Evolutionary conservation across 2,888 invertebrate species (phyloP).

Genomic region (Drosophila silvestris): DNA sequence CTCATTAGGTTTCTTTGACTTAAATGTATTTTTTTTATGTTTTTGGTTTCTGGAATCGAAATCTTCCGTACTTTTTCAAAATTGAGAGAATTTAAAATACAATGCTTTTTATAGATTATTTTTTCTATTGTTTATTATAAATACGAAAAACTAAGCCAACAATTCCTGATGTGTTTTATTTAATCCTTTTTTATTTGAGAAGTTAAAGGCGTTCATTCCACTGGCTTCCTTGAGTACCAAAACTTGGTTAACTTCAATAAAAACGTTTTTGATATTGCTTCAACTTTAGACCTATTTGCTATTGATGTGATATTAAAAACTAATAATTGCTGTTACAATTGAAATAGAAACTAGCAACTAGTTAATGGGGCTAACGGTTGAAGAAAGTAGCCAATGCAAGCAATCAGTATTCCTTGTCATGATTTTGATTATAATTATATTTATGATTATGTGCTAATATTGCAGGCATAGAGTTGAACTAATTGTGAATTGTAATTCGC

Average conservation of each 20-base stretch:
- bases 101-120: neutral
- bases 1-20: neutral
- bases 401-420: neutral
- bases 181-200: neutral
- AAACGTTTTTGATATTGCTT: neutral
- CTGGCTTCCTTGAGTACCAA: too few relatives aligned
- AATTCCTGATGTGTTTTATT: neutral
- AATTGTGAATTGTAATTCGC: slow-evolving; percentile 42
- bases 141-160: neutral
- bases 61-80: neutral
- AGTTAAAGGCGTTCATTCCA: neutral
- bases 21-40: neutral
- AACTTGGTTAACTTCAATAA: neutral
- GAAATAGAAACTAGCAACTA: neutral
- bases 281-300: neutral
- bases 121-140: neutral
- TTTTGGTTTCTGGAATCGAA: neutral
- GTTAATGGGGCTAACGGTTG: slow-evolving; percentile 4
- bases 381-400: slow-evolving; percentile 4
- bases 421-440: slow-evolving; percentile 8
- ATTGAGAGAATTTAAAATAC: neutral
- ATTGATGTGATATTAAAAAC: neutral
- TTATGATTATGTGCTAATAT: slow-evolving; percentile 22
- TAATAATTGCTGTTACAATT: slow-evolving; percentile 14
- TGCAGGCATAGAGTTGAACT: slow-evolving; percentile 26